Conservation (phyloP, 1,140 invertebrate species). For the Drosophila paulistorum region DNA sequence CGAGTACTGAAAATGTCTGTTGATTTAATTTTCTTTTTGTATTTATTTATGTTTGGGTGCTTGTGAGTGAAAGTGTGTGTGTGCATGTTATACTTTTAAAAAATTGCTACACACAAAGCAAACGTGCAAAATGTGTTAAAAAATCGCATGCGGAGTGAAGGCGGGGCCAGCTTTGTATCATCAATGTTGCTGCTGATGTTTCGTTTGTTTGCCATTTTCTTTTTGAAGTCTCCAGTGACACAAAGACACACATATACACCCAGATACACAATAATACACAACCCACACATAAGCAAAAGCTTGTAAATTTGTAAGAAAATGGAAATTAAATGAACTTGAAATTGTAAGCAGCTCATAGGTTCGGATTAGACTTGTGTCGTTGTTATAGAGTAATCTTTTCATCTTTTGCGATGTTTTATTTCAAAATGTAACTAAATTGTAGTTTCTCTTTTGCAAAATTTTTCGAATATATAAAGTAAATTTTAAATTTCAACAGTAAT, state of each 20-base stretch:
- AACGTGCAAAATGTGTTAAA: conserved; percentile 64
- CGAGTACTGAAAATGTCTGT: conserved; percentile 41
- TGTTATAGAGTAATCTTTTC: background rate
- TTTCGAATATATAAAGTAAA: background rate
- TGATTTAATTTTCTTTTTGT: conserved; percentile 59
- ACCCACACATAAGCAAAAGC: conserved; percentile 12
- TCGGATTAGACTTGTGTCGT: background rate
- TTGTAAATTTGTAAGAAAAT: conserved; percentile 63
- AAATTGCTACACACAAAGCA: conserved; percentile 66
- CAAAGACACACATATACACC: conserved; percentile 15
- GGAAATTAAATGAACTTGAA: conserved; percentile 77
- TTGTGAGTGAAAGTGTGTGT: conserved; percentile 7
- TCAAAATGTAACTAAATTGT: no score
- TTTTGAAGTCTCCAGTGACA: conserved; percentile 65
- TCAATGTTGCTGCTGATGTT: conserved; percentile 45
- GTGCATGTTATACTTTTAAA: conserved; percentile 36
- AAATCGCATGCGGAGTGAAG: conserved; percentile 62
- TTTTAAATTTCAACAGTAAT: background rate
- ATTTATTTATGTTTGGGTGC: conserved; percentile 30
- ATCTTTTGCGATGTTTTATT: background rate
- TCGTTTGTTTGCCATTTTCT: conserved; percentile 64
- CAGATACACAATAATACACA: conserved; percentile 14
- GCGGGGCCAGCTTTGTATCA: conserved; percentile 19
- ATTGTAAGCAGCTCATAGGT: conserved; percentile 41
- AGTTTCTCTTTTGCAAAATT: background rate